Base-by-base conservation (phyloP, 2,888 invertebrate genomes). In the Eledone cirrhosa region DNA sequence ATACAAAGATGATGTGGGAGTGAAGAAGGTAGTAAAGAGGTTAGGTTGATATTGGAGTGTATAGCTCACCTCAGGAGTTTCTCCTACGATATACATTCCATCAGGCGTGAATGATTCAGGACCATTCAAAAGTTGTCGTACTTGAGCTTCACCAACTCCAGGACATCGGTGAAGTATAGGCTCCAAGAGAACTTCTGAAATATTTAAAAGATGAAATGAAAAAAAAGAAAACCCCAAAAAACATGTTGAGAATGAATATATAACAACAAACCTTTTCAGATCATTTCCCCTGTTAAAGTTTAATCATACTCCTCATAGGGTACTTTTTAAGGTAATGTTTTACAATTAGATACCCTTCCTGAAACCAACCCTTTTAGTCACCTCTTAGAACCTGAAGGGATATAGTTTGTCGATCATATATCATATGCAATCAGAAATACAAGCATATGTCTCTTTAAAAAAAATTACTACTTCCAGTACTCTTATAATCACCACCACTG, bases 71-170 rank as follows among this genome's bases (percentile, higher is more conserved):
- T 98, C 98, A 0, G 98, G 95, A 4, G 96, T 94, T 92, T 97
- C 96, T 0, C 99, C 99, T 0, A 99, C 93, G 78, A 98, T 95
- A 95, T 97, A 97, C 89, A 95, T 96, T 90, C 97, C 97, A 90
- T 99, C 99, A 0, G 99, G 98, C 7, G 98, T 97, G 91, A 98
- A 99, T 2, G 96, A 96, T 91, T 98, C 98, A 0, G 97, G 94
- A 0, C 96, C 95, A 88, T 97, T 97, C 86, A 94, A 94, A 22
- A 99, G 92, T 82, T 94, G 94, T 85, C 96, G 95, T 24, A 97
- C 92, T 14, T 93, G 92, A 0, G 95, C 95, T 74, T 94, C 92
- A 47, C 93, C 94, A 77, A 99, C 92, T 75, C 92, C 91, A 0
- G 99, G 98, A 80, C 97, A 94, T 33, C 98, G 93, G 83, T 94